These are phyloP conservation scores for Stomatorhinus walkeri DNA, from an alignment of 2,797 vertebrate genomes.

Conservation along the genomic window DNA sequence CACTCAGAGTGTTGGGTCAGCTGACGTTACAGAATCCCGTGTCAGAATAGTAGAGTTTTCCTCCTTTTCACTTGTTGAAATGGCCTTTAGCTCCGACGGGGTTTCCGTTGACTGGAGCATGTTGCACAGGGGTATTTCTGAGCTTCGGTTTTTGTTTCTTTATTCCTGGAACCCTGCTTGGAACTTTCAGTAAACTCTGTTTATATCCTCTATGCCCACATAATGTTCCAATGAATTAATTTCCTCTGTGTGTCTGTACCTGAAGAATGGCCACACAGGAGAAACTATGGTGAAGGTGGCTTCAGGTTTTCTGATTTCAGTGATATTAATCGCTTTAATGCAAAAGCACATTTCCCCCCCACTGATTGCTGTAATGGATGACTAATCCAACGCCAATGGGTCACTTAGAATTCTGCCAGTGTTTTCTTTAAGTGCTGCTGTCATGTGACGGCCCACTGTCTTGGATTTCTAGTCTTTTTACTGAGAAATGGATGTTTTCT, in stretches of 20 bases:
- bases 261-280: background rate
- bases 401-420: slow-evolving; percentile 14
- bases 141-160: background rate
- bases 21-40: slow-evolving; percentile 30
- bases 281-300: background rate
- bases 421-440: slow-evolving; percentile 10
- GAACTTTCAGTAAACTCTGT: background rate
- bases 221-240: background rate
- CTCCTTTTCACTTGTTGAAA: slow-evolving; percentile 45
- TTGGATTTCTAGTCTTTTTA: background rate
- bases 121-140: slow-evolving; percentile 11
- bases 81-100: slow-evolving; percentile 46
- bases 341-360: slow-evolving; percentile 13
- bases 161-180: background rate
- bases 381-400: slow-evolving; percentile 16
- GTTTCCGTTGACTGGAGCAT: slow-evolving; percentile 33
- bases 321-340: background rate
- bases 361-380: background rate
- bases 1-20: background rate
- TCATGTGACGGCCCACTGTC: slow-evolving; percentile 14
- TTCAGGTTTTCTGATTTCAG: background rate
- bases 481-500: background rate
- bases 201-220: background rate
- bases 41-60: slow-evolving; percentile 51
- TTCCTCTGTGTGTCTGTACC: background rate